Conservation (phyloP, 2,797 vertebrate species). For the Orientallactaga sibirica region DNA sequence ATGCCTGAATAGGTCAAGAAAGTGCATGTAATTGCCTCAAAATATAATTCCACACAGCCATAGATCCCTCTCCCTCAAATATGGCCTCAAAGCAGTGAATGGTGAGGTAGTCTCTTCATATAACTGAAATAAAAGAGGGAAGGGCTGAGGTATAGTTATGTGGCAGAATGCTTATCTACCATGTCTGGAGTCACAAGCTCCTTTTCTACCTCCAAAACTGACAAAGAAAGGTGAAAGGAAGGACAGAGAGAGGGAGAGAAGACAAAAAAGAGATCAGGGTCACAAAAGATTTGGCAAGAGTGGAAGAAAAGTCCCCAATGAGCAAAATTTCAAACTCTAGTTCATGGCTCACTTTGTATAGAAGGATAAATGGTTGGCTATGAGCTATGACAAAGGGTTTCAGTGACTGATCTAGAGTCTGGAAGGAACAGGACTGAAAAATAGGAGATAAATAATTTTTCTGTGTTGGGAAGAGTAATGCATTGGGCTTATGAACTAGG, state of each 20-base stretch:
- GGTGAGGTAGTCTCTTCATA: neutral
- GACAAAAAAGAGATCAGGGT: neutral
- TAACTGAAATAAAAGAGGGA: neutral
- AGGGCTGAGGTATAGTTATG: neutral
- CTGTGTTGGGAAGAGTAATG: neutral
- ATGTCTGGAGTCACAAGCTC: neutral
- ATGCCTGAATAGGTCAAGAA: neutral
- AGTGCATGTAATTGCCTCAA: neutral
- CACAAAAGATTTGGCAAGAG: neutral
- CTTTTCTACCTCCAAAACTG: neutral
- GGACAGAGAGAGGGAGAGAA: too few species aligned
- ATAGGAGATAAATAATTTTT: neutral
- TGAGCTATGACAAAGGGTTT: neutral
- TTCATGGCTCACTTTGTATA: neutral
- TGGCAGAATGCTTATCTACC: neutral
- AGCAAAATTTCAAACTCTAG: neutral
- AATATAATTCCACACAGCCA: neutral
- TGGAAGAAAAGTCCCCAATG: neutral
- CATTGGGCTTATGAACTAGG: neutral
- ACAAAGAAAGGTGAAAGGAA: neutral
- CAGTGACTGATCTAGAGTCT: neutral
- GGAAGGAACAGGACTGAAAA: conserved; percentile 16
- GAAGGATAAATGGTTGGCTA: neutral
- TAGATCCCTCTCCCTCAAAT: neutral
- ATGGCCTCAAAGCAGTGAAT: neutral